Evolutionary conservation across 2,888 invertebrate genomes (phyloP).

Genomic region (Liposcelis brunnea): DNA sequence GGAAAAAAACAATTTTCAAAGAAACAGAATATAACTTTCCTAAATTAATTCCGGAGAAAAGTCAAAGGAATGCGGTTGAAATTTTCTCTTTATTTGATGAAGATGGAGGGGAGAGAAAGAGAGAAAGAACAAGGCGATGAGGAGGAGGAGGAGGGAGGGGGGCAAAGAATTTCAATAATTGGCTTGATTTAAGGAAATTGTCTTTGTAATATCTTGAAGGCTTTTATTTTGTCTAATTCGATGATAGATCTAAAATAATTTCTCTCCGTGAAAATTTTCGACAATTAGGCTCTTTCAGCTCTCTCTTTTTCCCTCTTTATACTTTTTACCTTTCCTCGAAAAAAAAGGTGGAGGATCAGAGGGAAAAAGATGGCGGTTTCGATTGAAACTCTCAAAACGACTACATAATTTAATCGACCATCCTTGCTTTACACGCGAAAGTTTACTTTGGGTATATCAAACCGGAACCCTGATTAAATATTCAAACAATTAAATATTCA

Average conservation of each 20-base stretch:
- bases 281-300: not conserved
- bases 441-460: too few relatives aligned
- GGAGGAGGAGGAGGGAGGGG: not conserved
- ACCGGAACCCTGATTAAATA: too few relatives aligned
- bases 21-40: not conserved
- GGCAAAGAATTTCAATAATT: not conserved
- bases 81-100: not conserved
- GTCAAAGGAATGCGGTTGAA: not conserved
- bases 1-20: not conserved
- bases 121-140: not conserved
- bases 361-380: too few relatives aligned
- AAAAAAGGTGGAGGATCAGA: too few relatives aligned
- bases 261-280: constrained; percentile 7
- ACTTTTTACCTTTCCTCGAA: too few relatives aligned
- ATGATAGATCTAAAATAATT: constrained; percentile 2
- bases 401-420: too few relatives aligned
- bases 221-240: too few relatives aligned
- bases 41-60: not conserved
- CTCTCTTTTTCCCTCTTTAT: constrained; percentile 1
- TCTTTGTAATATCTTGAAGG: too few relatives aligned
- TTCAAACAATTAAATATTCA: too few relatives aligned
- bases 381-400: too few relatives aligned
- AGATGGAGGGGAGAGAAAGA: not conserved
- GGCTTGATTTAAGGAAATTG: not conserved
- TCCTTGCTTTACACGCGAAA: too few relatives aligned